These are phyloP conservation scores for Saturnia pavonia DNA, from an alignment of 2,888 invertebrate genomes.

Conservation along the genomic window DNA sequence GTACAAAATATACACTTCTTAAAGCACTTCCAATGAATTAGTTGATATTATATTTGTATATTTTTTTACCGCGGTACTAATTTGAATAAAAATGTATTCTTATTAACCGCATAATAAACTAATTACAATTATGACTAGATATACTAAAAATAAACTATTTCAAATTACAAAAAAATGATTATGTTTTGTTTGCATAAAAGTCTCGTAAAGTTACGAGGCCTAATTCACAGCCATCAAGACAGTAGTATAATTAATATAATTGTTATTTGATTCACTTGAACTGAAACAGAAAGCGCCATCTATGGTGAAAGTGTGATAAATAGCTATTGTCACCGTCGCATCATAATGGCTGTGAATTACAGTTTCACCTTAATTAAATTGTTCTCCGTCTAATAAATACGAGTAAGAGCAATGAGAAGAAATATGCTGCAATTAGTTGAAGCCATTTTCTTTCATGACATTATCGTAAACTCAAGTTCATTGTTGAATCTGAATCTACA, in stretches of 20 bases:
- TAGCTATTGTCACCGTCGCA: slow-evolving; percentile 32
- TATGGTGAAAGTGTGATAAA: slow-evolving; percentile 45
- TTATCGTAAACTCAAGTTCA: no score
- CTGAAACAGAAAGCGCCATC: slow-evolving; percentile 33
- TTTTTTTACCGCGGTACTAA: no score
- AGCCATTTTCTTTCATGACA: neutral
- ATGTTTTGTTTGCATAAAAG: neutral
- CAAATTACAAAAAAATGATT: no score
- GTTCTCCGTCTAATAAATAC: slow-evolving; percentile 23
- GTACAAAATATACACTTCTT: neutral
- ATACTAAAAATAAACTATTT: no score
- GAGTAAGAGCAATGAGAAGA: neutral
- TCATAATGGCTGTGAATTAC: slow-evolving; percentile 26
- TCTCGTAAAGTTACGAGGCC: neutral
- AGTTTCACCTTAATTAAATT: slow-evolving; percentile 36
- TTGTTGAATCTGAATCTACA: no score
- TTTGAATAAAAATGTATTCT: no score
- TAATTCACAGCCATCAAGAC: neutral
- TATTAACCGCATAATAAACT: no score
- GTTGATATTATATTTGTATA: no score
- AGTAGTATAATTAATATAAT: neutral
- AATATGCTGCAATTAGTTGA: neutral
- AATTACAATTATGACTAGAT: no score
- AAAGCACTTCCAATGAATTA: neutral
- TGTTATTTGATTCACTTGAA: slow-evolving; percentile 28